phyloP scores from a whole-genome alignment of 1,140 invertebrate species.

The Monochamus saltuarius region DNA sequence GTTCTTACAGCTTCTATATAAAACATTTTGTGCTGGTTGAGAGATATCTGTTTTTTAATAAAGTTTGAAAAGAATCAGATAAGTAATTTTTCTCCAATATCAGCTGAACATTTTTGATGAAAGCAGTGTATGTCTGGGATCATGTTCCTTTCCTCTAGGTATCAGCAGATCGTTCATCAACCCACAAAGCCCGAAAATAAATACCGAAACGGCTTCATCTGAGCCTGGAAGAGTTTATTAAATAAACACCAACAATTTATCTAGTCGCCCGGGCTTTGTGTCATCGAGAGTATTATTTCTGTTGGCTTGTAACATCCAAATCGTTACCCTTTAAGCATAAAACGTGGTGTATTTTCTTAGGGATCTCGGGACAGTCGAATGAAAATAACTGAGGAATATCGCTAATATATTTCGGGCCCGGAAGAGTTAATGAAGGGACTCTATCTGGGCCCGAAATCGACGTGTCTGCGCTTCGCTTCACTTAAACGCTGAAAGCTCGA shows the following conservation, averaged over 20 bases:
- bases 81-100: too few relatives aligned
- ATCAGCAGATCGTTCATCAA: too few relatives aligned
- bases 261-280: background rate
- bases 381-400: background rate
- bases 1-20: too few relatives aligned
- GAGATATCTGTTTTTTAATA: too few relatives aligned
- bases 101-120: too few relatives aligned
- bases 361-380: background rate
- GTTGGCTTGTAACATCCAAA: background rate
- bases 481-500: slow-evolving; percentile 40
- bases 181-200: too few relatives aligned
- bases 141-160: too few relatives aligned
- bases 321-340: background rate
- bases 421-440: slow-evolving; percentile 41
- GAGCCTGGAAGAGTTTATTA: background rate
- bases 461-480: slow-evolving; percentile 32
- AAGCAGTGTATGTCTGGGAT: too few relatives aligned
- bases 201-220: too few relatives aligned
- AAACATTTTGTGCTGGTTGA: too few relatives aligned
- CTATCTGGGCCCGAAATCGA: slow-evolving; percentile 38
- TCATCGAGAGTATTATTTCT: background rate
- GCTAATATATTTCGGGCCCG: slow-evolving; percentile 18
- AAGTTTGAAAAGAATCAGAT: too few relatives aligned
- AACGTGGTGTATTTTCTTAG: background rate
- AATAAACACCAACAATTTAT: background rate